Base-by-base conservation (phyloP, 2,888 invertebrate genomes). In the Bombylius discolor region DNA sequence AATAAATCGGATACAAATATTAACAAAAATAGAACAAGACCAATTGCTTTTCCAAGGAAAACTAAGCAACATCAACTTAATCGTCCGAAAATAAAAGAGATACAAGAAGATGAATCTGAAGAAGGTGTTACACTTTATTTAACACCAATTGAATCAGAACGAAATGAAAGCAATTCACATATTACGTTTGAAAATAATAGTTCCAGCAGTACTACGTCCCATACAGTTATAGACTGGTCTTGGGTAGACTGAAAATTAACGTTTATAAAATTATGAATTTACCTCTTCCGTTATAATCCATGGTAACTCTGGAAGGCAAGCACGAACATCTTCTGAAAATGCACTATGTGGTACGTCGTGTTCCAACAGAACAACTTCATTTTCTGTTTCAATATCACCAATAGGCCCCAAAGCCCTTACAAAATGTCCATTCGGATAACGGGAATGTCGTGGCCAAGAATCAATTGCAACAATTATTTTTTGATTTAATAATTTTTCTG, bases 261-360 rank as follows among this genome's bases (percentile, higher is more conserved):
- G 3, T 23, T 23, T 23, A 23, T 23, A 23, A 23, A 47, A 60
- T 39, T 39, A 33, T 5, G 32, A 13, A 65, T 70, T 69, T 67
- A 89, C 92, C 76, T 86, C 83, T 45, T 86, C 83, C 0, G 89
- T 87, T 62, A 97, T 94, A 33, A 78, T 73, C 95, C 96, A 97
- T 34, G 95, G 92, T 65, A 90, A 70, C 60, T 84, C 80, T 1
- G 99, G 99, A 49, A 99, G 77, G 69, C 92, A 98, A 56, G 84
- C 85, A 1, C 96, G 80, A 14, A 99, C 99, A 42, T 90, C 87
- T 64, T 95, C 91, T 1, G 96, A 94, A 75, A 99, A 99, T 62
- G 89, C 83, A 62, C 89, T 89, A 69, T 98, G 96, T 0, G 97
- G 98, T 4, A 99, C 89, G 72, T 98, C 98, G 69, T 99, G 96